Base-by-base conservation (phyloP, 1,140 invertebrate species). In the Medauroidea extradentata region DNA sequence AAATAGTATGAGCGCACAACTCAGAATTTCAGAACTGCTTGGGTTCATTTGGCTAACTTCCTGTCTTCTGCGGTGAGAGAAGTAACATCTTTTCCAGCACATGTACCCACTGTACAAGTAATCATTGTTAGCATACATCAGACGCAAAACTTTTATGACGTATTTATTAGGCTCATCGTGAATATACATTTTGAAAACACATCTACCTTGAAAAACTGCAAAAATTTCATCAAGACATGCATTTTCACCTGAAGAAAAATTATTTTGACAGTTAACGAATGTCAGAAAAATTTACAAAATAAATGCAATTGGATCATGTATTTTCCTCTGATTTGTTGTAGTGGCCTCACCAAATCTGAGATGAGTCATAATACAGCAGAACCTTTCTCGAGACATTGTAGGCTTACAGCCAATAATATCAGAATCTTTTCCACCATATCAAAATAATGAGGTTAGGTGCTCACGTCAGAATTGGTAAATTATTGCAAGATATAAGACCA, bases 121-220 rank as follows among this genome's bases (percentile, higher is more conserved):
- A 34, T 67, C 64, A 9, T 63, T 70, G 50, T 41, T 44, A 23
- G 69, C 65, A 63, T 75, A 70, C n/a, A 64, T 67, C 16, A 74
- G 59, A 42, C 60, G 64, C 27, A 68, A 38, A 43, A 77, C 24
- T 59, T 69, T 71, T 53, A 72, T 56, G 13, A 69, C 75, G 61
- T 74, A 78, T 59, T 76, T 78, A 42, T 65, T 67, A 1, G 78
- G 76, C 69, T 80, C 79, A 41, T 67, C 69, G 5, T 73, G 72
- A 25, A 80, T 76, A 62, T 77, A 78, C 49, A 73, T 65, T 46
- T 69, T 63, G 57, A 78, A 79, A 24, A 21, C 19, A 53, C 72
- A 76, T 23, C 67, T 60, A 19, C 75, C 75, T 43, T 68, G 49
- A 61, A 74, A 77, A 34, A 61, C 52, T 16, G 71, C 53, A 14